Conservation (phyloP, 2,888 invertebrate genomes). For the Hypomecis punctinalis region DNA sequence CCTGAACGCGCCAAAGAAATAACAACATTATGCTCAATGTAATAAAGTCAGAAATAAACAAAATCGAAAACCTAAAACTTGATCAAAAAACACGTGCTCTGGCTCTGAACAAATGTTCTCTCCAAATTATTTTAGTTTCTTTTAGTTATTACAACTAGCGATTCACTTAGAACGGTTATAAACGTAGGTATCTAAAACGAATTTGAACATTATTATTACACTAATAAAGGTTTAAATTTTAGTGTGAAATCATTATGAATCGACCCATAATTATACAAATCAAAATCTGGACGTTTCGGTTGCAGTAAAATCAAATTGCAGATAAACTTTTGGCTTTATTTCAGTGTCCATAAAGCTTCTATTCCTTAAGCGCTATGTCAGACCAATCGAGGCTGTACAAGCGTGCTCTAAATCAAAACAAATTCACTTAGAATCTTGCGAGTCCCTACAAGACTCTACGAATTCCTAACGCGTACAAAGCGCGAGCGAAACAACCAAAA, state of each 20-base stretch:
- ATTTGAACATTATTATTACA: too few species aligned
- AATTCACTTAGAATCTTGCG: conserved; percentile 68
- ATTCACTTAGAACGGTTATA: too few species aligned
- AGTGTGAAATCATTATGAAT: not conserved
- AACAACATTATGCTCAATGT: not conserved
- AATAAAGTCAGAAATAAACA: conserved; percentile 2
- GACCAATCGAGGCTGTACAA: not conserved
- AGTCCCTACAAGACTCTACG: conserved; percentile 62
- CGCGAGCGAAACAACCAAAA: conserved; percentile 47
- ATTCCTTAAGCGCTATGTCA: not conserved
- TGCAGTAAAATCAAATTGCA: too few species aligned
- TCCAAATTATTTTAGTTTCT: not conserved
- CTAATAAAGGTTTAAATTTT: too few species aligned
- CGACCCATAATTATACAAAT: too few species aligned
- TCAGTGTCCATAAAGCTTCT: not conserved
- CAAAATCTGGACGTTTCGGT: too few species aligned
- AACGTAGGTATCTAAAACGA: too few species aligned
- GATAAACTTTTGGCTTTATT: conserved; percentile 4
- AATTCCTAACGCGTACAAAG: conserved; percentile 51
- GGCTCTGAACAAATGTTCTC: conserved; percentile 3
- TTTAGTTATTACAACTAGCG: too few species aligned
- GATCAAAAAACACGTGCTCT: not conserved
- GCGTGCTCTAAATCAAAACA: conserved; percentile 7
- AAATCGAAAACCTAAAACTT: not conserved
- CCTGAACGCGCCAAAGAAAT: not conserved